Percentiles rank a stretch among this genome's conserved stretches.
Evolutionary conservation across 2,888 invertebrate species (phyloP).

Genomic region (Ophioninae sp.): DNA sequence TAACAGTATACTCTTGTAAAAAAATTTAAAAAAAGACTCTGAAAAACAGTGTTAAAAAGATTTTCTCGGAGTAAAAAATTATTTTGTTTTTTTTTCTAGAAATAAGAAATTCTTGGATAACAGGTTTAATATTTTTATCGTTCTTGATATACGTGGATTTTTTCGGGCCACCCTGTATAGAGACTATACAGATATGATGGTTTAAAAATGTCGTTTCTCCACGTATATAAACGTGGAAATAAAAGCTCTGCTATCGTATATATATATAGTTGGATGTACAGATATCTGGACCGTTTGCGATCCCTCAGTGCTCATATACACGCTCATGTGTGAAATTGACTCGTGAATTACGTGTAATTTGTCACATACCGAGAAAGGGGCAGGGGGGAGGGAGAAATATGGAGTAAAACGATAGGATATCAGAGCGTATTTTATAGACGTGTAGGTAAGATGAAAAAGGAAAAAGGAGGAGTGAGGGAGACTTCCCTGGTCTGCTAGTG

Average conservation of each 20-base stretch:
- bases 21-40: too few relatives aligned
- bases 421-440: constrained; percentile 16
- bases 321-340: constrained; percentile 76
- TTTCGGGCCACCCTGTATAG: neutral
- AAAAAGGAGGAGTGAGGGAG: neutral
- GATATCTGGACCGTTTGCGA: constrained; percentile 15
- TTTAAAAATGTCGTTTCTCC: neutral
- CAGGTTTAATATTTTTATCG: neutral
- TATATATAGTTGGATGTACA: neutral
- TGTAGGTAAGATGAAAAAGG: neutral
- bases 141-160: neutral
- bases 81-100: too few relatives aligned
- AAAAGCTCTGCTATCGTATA: neutral
- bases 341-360: constrained; percentile 77
- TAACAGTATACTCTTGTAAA: neutral
- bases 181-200: neutral
- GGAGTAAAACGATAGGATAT: constrained; percentile 51
- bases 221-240: neutral
- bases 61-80: too few relatives aligned
- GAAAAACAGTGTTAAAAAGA: too few relatives aligned
- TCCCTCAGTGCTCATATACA: constrained; percentile 53
- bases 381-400: constrained; percentile 17
- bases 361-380: constrained; percentile 68
- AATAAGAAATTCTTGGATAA: too few relatives aligned
- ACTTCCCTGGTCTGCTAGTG: constrained; percentile 32